A percentile compares a stretch with the other conserved stretches of the same genome.
Evolutionary conservation across 2,888 invertebrate genomes (phyloP).

Genomic region (Drosophila rubida): DNA sequence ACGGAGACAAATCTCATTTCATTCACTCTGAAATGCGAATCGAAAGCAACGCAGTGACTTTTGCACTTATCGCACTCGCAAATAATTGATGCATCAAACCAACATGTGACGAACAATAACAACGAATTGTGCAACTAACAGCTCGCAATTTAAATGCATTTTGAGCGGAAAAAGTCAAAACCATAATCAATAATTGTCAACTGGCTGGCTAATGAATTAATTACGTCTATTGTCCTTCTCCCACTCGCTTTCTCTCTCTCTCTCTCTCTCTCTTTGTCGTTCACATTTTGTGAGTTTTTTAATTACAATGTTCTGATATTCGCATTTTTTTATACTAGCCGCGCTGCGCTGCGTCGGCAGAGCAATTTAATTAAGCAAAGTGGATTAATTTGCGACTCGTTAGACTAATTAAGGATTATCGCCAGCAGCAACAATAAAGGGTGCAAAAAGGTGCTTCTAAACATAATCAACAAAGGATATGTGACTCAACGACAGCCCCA

Average conservation of each 20-base stretch:
- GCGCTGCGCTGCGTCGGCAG: conserved; percentile 36
- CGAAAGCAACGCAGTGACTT: conserved; percentile 49
- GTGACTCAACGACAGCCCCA: conserved; percentile 46
- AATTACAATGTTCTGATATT: conserved; percentile 49
- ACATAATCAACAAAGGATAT: conserved; percentile 43
- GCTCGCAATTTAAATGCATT: conserved; percentile 55
- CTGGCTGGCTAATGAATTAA: conserved; percentile 79
- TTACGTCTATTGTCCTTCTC: conserved; percentile 55
- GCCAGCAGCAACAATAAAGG: conserved; percentile 45
- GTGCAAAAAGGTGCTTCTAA: conserved; percentile 23
- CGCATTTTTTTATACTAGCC: conserved; percentile 11
- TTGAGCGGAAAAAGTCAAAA: conserved; percentile 29
- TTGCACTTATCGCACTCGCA: conserved; percentile 65
- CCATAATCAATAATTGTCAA: conserved; percentile 82
- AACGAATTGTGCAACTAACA: conserved; percentile 61
- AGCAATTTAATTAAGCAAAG: conserved; percentile 83
- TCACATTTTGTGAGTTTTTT: conserved; percentile 58
- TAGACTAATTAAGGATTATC: conserved; percentile 84
- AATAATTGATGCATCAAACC: conserved; percentile 72
- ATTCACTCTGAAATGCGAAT: conserved; percentile 45
- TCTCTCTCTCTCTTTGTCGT: conserved; percentile 24
- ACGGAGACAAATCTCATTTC: conserved; percentile 27
- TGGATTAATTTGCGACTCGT: conserved; percentile 84
- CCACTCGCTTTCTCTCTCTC: not conserved
- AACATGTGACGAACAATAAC: conserved; percentile 48